Conservation (phyloP, 2,888 invertebrate genomes). For the Andrena chrysosceles region DNA sequence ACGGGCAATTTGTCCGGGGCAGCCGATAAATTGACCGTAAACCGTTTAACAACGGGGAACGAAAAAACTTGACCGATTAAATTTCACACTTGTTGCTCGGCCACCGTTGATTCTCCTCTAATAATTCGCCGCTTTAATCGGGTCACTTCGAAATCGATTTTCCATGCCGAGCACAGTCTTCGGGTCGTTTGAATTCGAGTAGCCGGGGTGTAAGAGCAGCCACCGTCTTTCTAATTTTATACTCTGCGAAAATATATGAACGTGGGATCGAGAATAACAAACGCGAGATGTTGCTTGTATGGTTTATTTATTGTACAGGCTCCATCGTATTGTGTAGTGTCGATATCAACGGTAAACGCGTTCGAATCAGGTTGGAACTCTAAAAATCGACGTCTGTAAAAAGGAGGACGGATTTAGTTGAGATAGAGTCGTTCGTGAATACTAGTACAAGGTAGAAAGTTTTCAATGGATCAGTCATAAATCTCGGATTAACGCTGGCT, state of each 20-base stretch:
- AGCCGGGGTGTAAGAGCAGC: too few species aligned
- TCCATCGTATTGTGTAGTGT: not conserved
- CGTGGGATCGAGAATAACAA: too few species aligned
- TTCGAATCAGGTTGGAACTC: not conserved
- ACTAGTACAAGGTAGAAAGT: constrained; percentile 24
- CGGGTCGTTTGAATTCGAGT: too few species aligned
- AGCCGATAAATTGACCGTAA: constrained; percentile 32
- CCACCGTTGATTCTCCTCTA: too few species aligned
- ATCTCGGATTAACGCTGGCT: constrained; percentile 40
- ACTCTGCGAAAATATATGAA: too few species aligned
- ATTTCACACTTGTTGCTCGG: constrained; percentile 8
- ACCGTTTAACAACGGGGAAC: constrained; percentile 29
- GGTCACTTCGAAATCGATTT: too few species aligned
- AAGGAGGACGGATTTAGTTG: not conserved
- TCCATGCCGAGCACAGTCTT: too few species aligned
- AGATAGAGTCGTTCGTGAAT: not conserved
- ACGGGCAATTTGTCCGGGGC: constrained; percentile 29
- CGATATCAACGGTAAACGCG: too few species aligned
- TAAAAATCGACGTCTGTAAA: not conserved
- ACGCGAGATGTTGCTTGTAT: not conserved
- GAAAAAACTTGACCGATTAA: constrained; percentile 41
- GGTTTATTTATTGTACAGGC: not conserved
- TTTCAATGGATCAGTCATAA: constrained; percentile 39
- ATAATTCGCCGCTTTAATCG: too few species aligned
- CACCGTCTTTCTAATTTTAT: too few species aligned